Base-by-base conservation (phyloP, 2,113 vertebrate species). In the Tyrannus savana region DNA sequence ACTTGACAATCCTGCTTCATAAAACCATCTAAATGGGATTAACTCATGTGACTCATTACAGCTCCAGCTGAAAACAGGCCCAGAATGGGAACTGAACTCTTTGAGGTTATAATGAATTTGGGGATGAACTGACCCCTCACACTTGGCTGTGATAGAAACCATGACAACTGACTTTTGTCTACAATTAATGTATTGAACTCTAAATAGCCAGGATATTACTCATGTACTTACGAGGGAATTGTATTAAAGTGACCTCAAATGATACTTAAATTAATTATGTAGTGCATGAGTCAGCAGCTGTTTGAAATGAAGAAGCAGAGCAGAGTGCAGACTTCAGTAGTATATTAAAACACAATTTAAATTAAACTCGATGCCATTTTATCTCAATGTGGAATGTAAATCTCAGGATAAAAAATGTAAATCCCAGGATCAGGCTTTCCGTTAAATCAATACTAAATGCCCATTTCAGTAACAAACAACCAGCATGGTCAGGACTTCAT, bases 181-280 rank as follows among this genome's bases (percentile, higher is more conserved):
- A 30, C 93, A 93, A 91, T 96, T 96, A 92, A 93, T 94, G 67
- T 3, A 60, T 76, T 95, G 93, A 95, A 95, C 94, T 96, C 88
- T 72, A 94, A 94, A 91, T 84, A 90, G 67, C 74, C 92, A 81
- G 71, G 39, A 79, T 84, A 78, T 90, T 96, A 88, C 84, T 94
- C 68, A 76, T 86, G 86, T 92, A 82, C 87, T 93, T 86, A 90
- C 4, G 7, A 85, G 87, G 83, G 90, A 95, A 97, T 92, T 93
- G 88, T 92, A 93, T 93, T 95, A 96, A 94, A 91, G 79, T 52
- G 94, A 94, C 69, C 80, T 92, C 82, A 94, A 91, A 94, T 67
- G 75, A 91, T 94, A 72, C 89, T 91, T 92, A 94, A 96, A 97
- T 96, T 96, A 96, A 97, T 96, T 95, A 92, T 87, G 75, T 75